phyloP scores from a whole-genome alignment of 2,797 vertebrate species.

The Manis javanica region DNA sequence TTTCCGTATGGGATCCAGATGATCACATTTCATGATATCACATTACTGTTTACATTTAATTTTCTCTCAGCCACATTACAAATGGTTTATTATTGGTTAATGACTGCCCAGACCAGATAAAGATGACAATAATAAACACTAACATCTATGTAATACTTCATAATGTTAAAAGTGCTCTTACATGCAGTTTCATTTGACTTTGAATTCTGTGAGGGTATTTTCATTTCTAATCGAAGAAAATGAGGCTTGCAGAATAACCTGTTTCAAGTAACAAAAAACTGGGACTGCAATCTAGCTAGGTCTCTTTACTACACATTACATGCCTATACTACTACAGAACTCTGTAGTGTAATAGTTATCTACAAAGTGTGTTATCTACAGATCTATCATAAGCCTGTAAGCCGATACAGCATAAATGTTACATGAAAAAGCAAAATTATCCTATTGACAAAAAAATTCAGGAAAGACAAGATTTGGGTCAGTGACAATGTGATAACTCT shows the following conservation, averaged over 20 bases:
- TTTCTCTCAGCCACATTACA: neutral
- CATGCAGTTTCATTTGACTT: neutral
- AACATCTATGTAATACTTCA: neutral
- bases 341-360: neutral
- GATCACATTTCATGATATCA: neutral
- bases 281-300: neutral
- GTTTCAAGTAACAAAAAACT: neutral
- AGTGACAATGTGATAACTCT: neutral
- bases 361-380: neutral
- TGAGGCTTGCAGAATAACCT: neutral
- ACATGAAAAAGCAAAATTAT: neutral
- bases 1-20: neutral
- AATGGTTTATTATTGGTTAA: neutral
- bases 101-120: neutral
- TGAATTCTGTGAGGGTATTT: neutral
- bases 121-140: neutral
- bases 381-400: neutral
- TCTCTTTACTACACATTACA: neutral
- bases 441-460: neutral
- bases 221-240: neutral
- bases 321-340: neutral
- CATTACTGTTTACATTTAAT: neutral
- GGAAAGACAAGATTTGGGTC: neutral
- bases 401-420: constrained; percentile 1
- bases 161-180: neutral